A percentile compares a stretch with the other conserved stretches of the same genome.
Conservation (phyloP, 1,140 invertebrate genomes). For the Platyura marginata region DNA sequence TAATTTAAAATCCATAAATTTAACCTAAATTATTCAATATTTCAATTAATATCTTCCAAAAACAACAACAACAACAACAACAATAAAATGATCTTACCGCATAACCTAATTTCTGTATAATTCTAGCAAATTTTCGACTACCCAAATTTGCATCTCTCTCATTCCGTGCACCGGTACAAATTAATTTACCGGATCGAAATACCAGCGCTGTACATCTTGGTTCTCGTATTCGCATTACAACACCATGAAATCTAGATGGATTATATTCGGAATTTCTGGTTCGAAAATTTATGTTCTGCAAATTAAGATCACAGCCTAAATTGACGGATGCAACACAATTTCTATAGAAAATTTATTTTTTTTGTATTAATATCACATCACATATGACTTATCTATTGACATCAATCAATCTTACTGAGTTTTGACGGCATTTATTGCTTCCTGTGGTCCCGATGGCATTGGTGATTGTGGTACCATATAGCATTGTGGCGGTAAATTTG, state of each 20-base stretch:
- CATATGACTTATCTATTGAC: too few relatives aligned
- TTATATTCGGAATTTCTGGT: conserved; percentile 99
- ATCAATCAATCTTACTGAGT: conserved; percentile 37
- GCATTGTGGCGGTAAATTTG: conserved; percentile 11
- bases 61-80: conserved; percentile 2
- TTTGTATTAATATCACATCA: conserved; percentile 29
- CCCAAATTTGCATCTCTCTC: conserved; percentile 87
- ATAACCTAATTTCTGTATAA: conserved; percentile 96
- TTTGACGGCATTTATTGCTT: conserved; percentile 20
- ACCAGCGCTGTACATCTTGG: conserved; percentile 94
- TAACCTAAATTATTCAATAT: conserved; percentile 39
- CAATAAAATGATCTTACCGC: conserved; percentile 39
- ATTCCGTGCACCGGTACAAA: conserved; percentile 94
- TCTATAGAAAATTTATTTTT: conserved; percentile 31
- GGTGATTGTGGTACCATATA: conserved; percentile 7
- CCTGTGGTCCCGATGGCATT: conserved; percentile 13
- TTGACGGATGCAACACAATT: conserved; percentile 94
- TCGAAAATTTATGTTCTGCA: conserved; percentile 83
- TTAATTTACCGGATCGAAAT: conserved; percentile 96
- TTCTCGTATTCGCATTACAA: conserved; percentile 95
- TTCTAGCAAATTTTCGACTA: conserved; percentile 91
- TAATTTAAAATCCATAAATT: conserved; percentile 93
- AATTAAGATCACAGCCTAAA: conserved; percentile 67
- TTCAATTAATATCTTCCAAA: too few relatives aligned
- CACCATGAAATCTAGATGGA: conserved; percentile 91